phyloP scores from a whole-genome alignment of 1,140 invertebrate species.

The Myzus persicae region DNA sequence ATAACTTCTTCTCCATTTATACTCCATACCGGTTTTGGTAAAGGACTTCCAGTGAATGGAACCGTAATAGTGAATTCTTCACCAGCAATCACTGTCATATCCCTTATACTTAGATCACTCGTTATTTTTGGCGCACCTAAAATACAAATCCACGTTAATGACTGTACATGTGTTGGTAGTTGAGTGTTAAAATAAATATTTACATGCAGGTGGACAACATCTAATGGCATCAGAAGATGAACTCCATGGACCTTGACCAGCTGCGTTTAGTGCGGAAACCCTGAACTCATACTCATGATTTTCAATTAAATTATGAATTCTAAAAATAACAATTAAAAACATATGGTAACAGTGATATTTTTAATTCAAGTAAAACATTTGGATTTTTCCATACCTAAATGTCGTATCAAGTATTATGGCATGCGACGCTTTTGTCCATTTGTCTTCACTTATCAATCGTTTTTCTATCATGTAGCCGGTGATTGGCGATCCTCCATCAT shows the following conservation, averaged over 20 bases:
- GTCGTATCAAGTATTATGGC: slow-evolving; percentile 81
- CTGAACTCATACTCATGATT: slow-evolving; percentile 98
- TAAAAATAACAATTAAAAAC: slow-evolving; percentile 61
- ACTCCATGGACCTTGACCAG: slow-evolving; percentile 91
- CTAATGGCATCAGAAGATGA: slow-evolving; percentile 89
- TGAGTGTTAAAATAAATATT: slow-evolving; percentile 54
- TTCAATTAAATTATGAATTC: slow-evolving; percentile 87
- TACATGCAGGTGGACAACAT: slow-evolving; percentile 83
- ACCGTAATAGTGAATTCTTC: slow-evolving; percentile 96
- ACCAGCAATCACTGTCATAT: slow-evolving; percentile 94
- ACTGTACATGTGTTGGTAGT: background rate
- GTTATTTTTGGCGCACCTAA: slow-evolving; percentile 86
- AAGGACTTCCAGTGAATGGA: slow-evolving; percentile 88
- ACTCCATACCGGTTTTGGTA: slow-evolving; percentile 86
- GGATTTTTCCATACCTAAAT: slow-evolving; percentile 68
- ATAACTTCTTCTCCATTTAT: slow-evolving; percentile 86
- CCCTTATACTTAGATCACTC: slow-evolving; percentile 88
- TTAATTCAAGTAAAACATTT: background rate
- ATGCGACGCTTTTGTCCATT: slow-evolving; percentile 90
- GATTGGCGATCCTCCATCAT: slow-evolving; percentile 91
- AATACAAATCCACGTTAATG: background rate
- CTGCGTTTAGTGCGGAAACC: slow-evolving; percentile 94
- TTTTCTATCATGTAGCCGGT: slow-evolving; percentile 94
- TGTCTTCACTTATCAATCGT: slow-evolving; percentile 83
- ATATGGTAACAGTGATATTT: background rate